These are phyloP conservation scores for Venustaconcha ellipsiformis DNA, from an alignment of 1,140 invertebrate species.

Conservation along the genomic window DNA sequence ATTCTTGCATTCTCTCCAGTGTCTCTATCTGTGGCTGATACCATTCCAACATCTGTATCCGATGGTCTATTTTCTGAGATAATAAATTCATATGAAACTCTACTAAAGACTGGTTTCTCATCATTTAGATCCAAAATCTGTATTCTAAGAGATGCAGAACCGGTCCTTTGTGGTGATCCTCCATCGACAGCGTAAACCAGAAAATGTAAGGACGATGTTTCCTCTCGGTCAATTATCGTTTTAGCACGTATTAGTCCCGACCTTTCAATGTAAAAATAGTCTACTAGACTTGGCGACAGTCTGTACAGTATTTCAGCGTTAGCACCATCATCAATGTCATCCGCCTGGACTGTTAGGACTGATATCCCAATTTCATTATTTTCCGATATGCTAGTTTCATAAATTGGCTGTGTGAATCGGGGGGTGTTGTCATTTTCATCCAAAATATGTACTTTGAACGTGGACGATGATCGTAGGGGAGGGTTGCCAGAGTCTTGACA, in stretches of 20 bases:
- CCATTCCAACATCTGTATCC: conserved; percentile 25
- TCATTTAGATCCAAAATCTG: conserved; percentile 50
- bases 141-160: conserved; percentile 25
- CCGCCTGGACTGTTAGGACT: conserved; percentile 31
- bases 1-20: conserved; percentile 24
- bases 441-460: conserved; percentile 83
- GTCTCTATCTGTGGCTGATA: conserved; percentile 24
- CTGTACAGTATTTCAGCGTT: conserved; percentile 19
- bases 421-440: conserved; percentile 27
- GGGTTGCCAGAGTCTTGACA: conserved; percentile 84
- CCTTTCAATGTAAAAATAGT: conserved; percentile 29
- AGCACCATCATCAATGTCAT: conserved; percentile 30
- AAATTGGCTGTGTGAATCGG: conserved; percentile 70
- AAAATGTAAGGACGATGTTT: conserved; percentile 18
- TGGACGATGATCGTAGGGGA: conserved; percentile 78
- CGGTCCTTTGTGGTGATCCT: conserved; percentile 8
- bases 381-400: conserved; percentile 39
- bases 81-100: conserved; percentile 30
- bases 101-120: conserved; percentile 36
- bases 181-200: conserved; percentile 19
- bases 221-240: conserved; percentile 20
- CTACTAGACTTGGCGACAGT: conserved; percentile 6
- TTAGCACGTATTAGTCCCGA: conserved; percentile 7
- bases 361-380: conserved; percentile 37
- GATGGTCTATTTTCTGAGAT: conserved; percentile 36